Percentiles rank a stretch among this genome's conserved stretches.
Conservation (phyloP, 2,797 vertebrate species). For the Botia kubotai region DNA sequence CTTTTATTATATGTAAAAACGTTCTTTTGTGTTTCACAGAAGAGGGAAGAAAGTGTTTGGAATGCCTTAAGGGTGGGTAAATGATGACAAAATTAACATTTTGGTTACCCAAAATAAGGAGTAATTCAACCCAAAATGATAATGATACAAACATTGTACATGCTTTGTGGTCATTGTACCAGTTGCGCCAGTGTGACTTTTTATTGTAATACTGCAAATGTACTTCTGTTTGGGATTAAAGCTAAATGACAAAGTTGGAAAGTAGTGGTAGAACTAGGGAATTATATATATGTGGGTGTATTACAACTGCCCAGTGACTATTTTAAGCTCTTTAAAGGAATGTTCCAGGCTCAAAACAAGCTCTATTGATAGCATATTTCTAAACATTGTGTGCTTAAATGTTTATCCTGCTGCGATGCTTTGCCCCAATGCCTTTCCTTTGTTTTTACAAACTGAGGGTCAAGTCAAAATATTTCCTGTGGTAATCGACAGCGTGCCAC, state of each 20-base stretch:
- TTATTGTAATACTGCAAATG: background rate
- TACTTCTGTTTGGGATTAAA: conserved; percentile 8
- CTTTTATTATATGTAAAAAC: background rate
- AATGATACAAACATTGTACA: background rate
- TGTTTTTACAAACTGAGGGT: background rate
- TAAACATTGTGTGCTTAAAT: conserved; percentile 1
- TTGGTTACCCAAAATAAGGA: background rate
- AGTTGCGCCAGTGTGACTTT: background rate
- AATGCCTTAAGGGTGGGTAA: background rate
- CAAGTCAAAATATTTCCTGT: conserved; percentile 15
- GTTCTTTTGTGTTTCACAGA: background rate
- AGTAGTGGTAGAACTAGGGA: background rate
- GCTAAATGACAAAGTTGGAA: conserved; percentile 2
- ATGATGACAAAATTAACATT: background rate
- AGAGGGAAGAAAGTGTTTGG: background rate
- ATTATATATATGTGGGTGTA: conserved; percentile 36
- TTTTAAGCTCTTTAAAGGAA: conserved; percentile 50
- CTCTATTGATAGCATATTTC: conserved; percentile 3
- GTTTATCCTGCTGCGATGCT: background rate
- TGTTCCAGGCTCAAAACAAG: conserved; percentile 11
- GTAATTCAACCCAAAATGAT: background rate
- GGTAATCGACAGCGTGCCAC: background rate
- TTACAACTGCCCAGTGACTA: conserved; percentile 5
- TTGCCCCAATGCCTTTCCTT: background rate
- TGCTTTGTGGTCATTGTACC: background rate